Base-by-base conservation (phyloP, 2,797 vertebrate species). In the Sylvia borin region DNA sequence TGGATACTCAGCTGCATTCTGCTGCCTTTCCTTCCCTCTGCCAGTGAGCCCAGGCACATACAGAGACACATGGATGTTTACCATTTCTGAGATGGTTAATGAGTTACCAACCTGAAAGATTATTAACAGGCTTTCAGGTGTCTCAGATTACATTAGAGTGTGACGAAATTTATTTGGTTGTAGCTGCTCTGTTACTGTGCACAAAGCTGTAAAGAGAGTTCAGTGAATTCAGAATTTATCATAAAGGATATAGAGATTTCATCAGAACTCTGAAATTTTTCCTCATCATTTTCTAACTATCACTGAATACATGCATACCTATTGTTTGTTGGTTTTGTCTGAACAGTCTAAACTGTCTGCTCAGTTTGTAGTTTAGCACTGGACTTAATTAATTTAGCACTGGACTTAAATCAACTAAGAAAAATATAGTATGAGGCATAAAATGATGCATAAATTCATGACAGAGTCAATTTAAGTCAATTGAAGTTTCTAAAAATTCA, bases 51-150 rank as follows among this genome's bases (percentile, higher is more conserved):
- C 18, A n/a, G 31, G 10, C 29, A 8, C 3, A 34, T 10, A 43
- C 8, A 17, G 4, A 27, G 13, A 29, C 7, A 22, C 1, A 13
- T 0, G 2, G 32, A 7, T 31, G 7, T 42, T 82, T 77, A 27
- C 9, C 7, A 1, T 53, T 26, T 65, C 77, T 57, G 31, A 54
- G 11, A 29, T 51, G 31, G 65, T 71, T 85, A 94, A 92, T 68
- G n/a, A 87, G 9, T 87, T n/a, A 77, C 4, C 2, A 85, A 50
- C 29, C 42, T 54, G 42, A 86, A 71, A 42, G 92, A 76, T 50
- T 71, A 85, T 71, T 80, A 73, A 45, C 9, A 5, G 32, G 6
- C 12, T 73, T 86, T 93, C 80, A 60, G 40, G 7, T 76, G 38
- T 60, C n/a, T 88, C 77, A 68, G n/a, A 48, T 75, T 73, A 45